Percentiles rank a stretch among this genome's conserved stretches.
Conservation (phyloP, 2,888 invertebrate genomes). For the Agonopterix arenella region DNA sequence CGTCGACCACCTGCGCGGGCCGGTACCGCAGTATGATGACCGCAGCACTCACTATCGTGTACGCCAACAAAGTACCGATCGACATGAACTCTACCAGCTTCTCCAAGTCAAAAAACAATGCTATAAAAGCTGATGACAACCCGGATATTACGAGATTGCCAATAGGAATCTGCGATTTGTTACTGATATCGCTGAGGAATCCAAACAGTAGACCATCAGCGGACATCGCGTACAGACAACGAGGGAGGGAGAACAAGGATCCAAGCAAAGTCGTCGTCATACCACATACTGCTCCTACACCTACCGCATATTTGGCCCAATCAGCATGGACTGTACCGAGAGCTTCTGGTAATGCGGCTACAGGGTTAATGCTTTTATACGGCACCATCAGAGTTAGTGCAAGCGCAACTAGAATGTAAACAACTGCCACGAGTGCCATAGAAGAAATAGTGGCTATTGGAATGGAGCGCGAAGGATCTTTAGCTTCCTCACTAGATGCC, state of each 20-base stretch:
- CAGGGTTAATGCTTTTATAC: constrained; percentile 83
- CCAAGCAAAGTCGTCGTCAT: constrained; percentile 94
- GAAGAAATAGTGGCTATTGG: constrained; percentile 89
- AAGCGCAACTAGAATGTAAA: constrained; percentile 89
- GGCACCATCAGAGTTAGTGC: constrained; percentile 90
- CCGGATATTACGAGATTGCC: constrained; percentile 87
- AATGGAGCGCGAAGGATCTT: constrained; percentile 86
- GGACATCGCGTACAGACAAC: constrained; percentile 94
- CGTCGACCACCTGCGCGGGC: constrained; percentile 72
- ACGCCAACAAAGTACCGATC: constrained; percentile 91
- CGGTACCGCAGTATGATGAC: constrained; percentile 91
- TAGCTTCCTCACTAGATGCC: constrained; percentile 91
- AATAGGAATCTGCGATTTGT: constrained; percentile 88
- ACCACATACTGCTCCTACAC: constrained; percentile 92
- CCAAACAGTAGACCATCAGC: constrained; percentile 90
- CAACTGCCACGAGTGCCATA: constrained; percentile 86
- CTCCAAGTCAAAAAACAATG: constrained; percentile 90
- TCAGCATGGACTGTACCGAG: constrained; percentile 84
- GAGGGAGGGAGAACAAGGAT: constrained; percentile 89
- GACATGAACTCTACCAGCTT: constrained; percentile 97
- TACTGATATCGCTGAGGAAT: constrained; percentile 85
- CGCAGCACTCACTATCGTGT: constrained; percentile 93
- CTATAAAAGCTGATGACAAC: constrained; percentile 84
- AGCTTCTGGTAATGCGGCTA: constrained; percentile 88
- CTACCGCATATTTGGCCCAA: constrained; percentile 91